Evolutionary conservation across 2,888 invertebrate species (phyloP), one percentile per base, ranked within the genome.

Genomic region (Drosophila meridionalis): DNA sequence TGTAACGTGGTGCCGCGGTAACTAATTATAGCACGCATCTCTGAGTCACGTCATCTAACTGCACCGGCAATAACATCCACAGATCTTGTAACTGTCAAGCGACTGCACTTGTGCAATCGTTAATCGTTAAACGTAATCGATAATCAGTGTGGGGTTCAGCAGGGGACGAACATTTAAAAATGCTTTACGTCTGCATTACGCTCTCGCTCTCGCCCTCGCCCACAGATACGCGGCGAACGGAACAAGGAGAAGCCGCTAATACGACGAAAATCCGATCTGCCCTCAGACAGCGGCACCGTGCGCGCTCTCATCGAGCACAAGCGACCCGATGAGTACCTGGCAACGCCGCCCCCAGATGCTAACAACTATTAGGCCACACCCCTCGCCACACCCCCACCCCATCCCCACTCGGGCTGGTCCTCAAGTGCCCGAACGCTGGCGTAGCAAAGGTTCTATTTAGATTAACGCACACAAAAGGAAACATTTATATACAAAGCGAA

Each of bases 231-330:
- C 64, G 91, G 92, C 92, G 94, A 94, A 86, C 95, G 95, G 93
- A 95, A 95, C 94, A 96, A 95, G 94, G 97, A 95, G 93, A 97
- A 97, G 94, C 98, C 98, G 61, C 94, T 99, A 84, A 95, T 99
- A 80, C 96, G 98, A 93, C 96, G 98, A 94, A 99, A 99, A 94
- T 98, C 98, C 20, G 98, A 99, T 93, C 94, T 99, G 92, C 99
- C 99, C 55, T 97, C 98, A 91, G 99, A 99, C 94, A 95, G 97
- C 87, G 96, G 96, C 93, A 98, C 98, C 63, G 96, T 98, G 90
- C 97, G 96, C 93, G 98, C 98, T 79, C 95, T 99, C 86, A 97
- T 96, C 93, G 97, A 97, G 93, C 98, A 99, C 94, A 97, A 97
- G 94, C 95, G 99, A 91, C 96, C 97, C 85, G 98, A 98, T 94